Evolutionary conservation across 2,888 invertebrate genomes (phyloP).

Genomic region (Unio delphinus): DNA sequence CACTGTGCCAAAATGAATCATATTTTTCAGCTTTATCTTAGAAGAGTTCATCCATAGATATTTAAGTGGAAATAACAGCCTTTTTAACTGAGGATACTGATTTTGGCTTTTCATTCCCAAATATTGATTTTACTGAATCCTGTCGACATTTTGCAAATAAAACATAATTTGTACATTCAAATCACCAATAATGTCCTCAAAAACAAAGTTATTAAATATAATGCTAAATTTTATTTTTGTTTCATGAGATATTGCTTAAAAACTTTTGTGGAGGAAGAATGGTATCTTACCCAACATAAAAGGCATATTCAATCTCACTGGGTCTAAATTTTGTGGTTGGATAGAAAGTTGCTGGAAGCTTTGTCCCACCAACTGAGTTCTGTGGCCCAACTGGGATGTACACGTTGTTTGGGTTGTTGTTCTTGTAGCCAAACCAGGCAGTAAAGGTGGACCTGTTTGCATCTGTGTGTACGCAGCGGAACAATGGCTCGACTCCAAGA

Average conservation of each 20-base stretch:
- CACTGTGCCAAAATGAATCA: too few relatives aligned
- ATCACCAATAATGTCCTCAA: too few relatives aligned
- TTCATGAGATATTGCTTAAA: not conserved
- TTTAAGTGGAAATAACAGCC: too few relatives aligned
- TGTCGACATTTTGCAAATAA: too few relatives aligned
- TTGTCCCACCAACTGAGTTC: slow-evolving; percentile 17
- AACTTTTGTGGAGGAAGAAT: not conserved
- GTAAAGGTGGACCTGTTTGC: slow-evolving; percentile 4
- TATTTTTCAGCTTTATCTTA: too few relatives aligned
- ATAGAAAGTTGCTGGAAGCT: not conserved
- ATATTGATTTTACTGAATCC: too few relatives aligned
- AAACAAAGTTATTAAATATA: too few relatives aligned
- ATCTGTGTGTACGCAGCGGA: slow-evolving; percentile 17
- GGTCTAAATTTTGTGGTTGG: slow-evolving; percentile 25
- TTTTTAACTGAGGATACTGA: too few relatives aligned
- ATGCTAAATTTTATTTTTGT: too few relatives aligned
- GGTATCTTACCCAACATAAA: slow-evolving; percentile 26
- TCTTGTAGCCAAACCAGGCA: slow-evolving; percentile 47
- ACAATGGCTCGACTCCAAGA: slow-evolving; percentile 16
- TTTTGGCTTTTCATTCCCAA: too few relatives aligned
- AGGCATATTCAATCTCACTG: slow-evolving; percentile 20
- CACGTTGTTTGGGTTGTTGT: slow-evolving; percentile 39
- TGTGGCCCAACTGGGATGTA: slow-evolving; percentile 28
- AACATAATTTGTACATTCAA: too few relatives aligned
- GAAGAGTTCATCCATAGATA: too few relatives aligned